These are phyloP conservation scores for Potorous gilbertii DNA, from an alignment of 2,797 vertebrate genomes.

Conservation along the genomic window DNA sequence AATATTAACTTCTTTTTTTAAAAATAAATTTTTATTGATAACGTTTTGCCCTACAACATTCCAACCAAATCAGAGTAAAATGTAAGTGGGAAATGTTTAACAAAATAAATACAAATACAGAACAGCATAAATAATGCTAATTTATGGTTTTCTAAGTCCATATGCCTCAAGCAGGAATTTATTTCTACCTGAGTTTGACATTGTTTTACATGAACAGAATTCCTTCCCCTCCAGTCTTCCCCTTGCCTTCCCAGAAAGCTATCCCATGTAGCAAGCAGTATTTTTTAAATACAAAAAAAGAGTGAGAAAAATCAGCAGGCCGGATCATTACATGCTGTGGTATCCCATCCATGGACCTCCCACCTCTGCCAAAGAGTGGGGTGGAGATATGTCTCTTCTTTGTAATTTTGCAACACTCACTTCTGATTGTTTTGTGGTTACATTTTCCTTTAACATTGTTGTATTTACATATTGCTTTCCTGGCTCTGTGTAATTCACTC, in stretches of 20 bases:
- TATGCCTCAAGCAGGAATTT: too few relatives aligned
- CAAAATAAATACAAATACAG: too few relatives aligned
- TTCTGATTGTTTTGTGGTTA: not conserved
- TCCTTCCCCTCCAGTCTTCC: not conserved
- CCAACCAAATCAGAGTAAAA: too few relatives aligned
- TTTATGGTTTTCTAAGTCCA: too few relatives aligned
- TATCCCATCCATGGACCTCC: not conserved
- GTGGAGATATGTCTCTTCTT: not conserved
- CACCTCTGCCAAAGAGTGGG: not conserved
- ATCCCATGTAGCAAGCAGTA: not conserved
- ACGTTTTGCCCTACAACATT: too few relatives aligned
- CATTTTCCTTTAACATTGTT: not conserved
- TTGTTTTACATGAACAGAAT: too few relatives aligned
- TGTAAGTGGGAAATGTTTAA: too few relatives aligned
- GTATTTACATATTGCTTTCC: not conserved
- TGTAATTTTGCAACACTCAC: not conserved
- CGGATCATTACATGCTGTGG: not conserved
- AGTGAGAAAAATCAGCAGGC: not conserved
- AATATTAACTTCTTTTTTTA: not conserved
- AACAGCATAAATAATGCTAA: too few relatives aligned
- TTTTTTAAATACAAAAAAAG: not conserved
- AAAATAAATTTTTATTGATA: too few relatives aligned
- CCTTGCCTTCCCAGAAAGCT: not conserved
- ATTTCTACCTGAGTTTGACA: too few relatives aligned
- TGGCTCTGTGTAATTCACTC: not conserved